These are phyloP conservation scores for Pseudomyrmex gracilis DNA, from an alignment of 1,140 invertebrate genomes.

Conservation along the genomic window DNA sequence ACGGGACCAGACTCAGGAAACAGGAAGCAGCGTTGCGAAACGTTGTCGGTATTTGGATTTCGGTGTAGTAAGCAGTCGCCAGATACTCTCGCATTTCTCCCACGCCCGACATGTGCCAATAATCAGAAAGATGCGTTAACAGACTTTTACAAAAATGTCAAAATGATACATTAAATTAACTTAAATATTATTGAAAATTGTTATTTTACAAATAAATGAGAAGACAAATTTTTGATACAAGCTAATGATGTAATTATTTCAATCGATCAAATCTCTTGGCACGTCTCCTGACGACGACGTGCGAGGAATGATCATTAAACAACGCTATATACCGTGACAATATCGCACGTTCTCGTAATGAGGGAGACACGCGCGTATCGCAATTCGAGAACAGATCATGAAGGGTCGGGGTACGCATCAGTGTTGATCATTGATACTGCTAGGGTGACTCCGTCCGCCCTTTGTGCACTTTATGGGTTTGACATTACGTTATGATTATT, in stretches of 20 bases:
- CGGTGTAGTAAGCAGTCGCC: conserved; percentile 72
- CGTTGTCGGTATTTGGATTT: conserved; percentile 76
- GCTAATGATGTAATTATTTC: neutral
- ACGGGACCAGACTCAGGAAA: conserved; percentile 78
- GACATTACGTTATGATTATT: conserved; percentile 84
- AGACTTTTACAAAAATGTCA: neutral
- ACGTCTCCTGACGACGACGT: conserved; percentile 50
- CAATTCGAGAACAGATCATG: conserved; percentile 68
- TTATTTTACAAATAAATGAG: neutral
- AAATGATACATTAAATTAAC: neutral
- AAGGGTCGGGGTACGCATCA: conserved; percentile 28
- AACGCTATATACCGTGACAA: conserved; percentile 57
- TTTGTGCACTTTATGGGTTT: conserved; percentile 83
- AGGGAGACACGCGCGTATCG: conserved; percentile 75
- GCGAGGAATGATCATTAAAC: conserved; percentile 73
- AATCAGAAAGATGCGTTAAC: conserved; percentile 11
- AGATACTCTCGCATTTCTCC: conserved; percentile 51
- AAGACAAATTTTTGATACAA: neutral
- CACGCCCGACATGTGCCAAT: neutral
- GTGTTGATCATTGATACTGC: conserved; percentile 54
- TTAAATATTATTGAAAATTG: too few relatives aligned
- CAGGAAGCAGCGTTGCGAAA: conserved; percentile 83
- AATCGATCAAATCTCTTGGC: conserved; percentile 19
- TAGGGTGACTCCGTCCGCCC: conserved; percentile 65
- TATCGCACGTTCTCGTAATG: conserved; percentile 76